These are phyloP conservation scores for Nilaparvata lugens DNA, from an alignment of 1,140 invertebrate genomes.

Conservation along the genomic window DNA sequence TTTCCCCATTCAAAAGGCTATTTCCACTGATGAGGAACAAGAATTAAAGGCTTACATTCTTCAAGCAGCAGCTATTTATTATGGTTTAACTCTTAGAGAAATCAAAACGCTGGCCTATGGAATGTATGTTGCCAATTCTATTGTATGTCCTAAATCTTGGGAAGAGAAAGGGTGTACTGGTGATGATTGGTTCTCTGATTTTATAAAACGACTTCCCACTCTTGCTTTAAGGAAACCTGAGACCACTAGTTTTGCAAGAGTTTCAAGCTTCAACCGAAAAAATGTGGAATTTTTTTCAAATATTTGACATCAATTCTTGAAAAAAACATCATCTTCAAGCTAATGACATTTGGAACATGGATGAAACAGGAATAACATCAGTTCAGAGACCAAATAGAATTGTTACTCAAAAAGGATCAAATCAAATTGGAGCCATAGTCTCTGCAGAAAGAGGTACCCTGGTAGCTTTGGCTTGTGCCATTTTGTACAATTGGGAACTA, in stretches of 20 bases:
- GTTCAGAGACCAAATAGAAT: constrained; percentile 32
- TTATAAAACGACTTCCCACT: constrained; percentile 32
- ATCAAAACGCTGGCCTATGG: constrained; percentile 17
- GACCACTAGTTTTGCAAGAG: constrained; percentile 32
- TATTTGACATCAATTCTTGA: background rate
- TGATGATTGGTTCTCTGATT: constrained; percentile 34
- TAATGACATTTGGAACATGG: constrained; percentile 34
- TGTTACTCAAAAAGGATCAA: constrained; percentile 30
- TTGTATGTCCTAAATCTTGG: constrained; percentile 18
- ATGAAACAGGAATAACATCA: constrained; percentile 35
- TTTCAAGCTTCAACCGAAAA: constrained; percentile 32
- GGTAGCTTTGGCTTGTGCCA: constrained; percentile 28
- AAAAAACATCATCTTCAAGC: background rate
- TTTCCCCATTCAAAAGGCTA: background rate
- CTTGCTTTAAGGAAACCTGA: constrained; percentile 35
- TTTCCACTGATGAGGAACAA: background rate
- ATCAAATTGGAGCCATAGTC: constrained; percentile 31
- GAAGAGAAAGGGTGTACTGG: constrained; percentile 21
- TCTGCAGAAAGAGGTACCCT: constrained; percentile 32
- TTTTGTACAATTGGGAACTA: constrained; percentile 31
- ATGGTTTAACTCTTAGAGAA: constrained; percentile 1
- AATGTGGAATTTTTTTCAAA: constrained; percentile 20
- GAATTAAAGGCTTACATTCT: background rate
- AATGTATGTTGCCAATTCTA: constrained; percentile 13
- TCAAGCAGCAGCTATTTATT: background rate